Percentiles rank a stretch among this genome's conserved stretches.
These are phyloP conservation scores for Oreotragus oreotragus DNA, from an alignment of 2,113 vertebrate species.

Conservation along the genomic window DNA sequence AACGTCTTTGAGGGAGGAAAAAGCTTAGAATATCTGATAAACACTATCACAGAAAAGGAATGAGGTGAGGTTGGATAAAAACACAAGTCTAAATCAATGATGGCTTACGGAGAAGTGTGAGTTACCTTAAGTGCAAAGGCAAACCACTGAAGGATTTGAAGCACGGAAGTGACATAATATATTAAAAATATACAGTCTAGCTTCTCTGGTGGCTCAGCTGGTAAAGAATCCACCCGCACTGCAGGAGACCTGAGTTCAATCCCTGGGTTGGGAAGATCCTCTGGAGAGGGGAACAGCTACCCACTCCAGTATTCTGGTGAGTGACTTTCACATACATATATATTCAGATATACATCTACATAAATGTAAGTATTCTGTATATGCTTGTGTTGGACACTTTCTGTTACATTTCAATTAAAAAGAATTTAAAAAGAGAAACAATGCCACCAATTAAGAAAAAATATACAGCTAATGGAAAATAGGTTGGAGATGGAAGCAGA, in stretches of 20 bases:
- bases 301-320: background rate
- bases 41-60: background rate
- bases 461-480: background rate
- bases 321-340: background rate
- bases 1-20: background rate
- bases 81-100: background rate
- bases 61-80: background rate
- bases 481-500: background rate
- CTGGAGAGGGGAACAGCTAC: background rate
- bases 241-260: background rate
- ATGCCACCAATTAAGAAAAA: background rate
- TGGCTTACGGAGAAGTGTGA: background rate
- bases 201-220: background rate
- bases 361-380: background rate
- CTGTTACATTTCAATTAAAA: background rate
- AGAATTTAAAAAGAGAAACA: background rate
- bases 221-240: background rate
- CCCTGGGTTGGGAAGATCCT: background rate
- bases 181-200: background rate
- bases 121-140: background rate
- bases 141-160: constrained; percentile 12
- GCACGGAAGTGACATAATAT: background rate
- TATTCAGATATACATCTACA: background rate
- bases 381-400: background rate
- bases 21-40: background rate